Base-by-base conservation (phyloP, 2,113 vertebrate species). In the Podiceps cristatus region DNA sequence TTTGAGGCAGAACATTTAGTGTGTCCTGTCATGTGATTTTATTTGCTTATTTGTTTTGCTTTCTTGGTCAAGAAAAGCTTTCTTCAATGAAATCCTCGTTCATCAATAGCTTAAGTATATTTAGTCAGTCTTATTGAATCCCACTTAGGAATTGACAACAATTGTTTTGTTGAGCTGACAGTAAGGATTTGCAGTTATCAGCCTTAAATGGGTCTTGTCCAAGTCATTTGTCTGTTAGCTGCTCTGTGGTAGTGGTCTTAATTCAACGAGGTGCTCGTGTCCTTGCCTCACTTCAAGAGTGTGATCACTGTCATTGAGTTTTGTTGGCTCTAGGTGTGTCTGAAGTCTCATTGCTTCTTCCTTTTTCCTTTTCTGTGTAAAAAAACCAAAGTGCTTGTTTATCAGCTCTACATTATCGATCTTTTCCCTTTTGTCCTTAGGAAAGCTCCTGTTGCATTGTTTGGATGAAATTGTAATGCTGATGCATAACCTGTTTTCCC, bases 61-160 rank as follows among this genome's bases (percentile, higher is more conserved):
- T 86, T 80, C n/a, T 72, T 79, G 49, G 74, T 79, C 0, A 18
- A 93, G 58, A 69, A 90, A 71, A 93, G 33, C n/a, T 88, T 94
- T 72, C 0, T 1, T 69, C 49, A 64, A 5, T 55, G 55, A 79
- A 58, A 88, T n/a, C 5, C 10, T 92, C 0, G 0, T 58, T 80
- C 31, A 35, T 83, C 3, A 4, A 22, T 35, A 63, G 31, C 56
- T 84, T 71, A 23, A 92, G 55, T 78, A 24, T 77, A 63, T 93
- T 80, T 45, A 55, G 45, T 33, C 14, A 31, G 52, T 67, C 25
- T 63, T 56, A 19, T 3, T 53, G 37, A 71, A 31, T 76, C 31
- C 69, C 22, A 18, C 7, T 63, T 71, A 44, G 4, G 67, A 47
- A 33, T n/a, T 35, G 55, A 44, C 63, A 68, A 56, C 67, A 80